Conservation (phyloP, 2,797 vertebrate species). For the Sebastes trivittatus region DNA sequence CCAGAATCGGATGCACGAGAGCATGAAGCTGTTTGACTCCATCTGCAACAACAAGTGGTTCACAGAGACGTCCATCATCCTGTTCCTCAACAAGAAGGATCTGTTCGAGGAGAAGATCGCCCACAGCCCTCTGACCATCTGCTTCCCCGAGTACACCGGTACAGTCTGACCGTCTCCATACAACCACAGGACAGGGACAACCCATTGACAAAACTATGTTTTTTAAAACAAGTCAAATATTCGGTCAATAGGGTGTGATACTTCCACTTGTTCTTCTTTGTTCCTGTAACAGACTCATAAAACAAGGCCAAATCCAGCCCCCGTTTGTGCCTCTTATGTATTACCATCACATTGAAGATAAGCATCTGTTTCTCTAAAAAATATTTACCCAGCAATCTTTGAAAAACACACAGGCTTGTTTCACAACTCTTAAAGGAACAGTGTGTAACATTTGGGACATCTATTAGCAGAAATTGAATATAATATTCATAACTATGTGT, state of each 20-base stretch:
- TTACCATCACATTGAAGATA: background rate
- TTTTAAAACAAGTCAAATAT: background rate
- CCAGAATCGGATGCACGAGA: constrained; percentile 99
- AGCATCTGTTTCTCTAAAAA: background rate
- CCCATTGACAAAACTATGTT: background rate
- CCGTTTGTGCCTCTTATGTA: background rate
- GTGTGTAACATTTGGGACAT: no score
- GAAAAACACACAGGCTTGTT: background rate
- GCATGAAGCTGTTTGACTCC: constrained; percentile 99
- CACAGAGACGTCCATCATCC: constrained; percentile 99
- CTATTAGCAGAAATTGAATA: no score
- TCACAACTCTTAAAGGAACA: background rate
- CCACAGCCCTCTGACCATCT: constrained; percentile 94
- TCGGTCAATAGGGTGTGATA: background rate
- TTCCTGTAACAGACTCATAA: background rate
- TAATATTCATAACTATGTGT: no score
- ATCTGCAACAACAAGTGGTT: constrained; percentile 99
- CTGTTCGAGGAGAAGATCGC: constrained; percentile 98
- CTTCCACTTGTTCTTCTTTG: background rate
- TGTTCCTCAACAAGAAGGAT: constrained; percentile 99
- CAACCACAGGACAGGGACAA: background rate
- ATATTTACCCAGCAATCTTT: background rate
- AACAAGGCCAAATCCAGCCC: background rate
- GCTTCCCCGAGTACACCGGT: constrained; percentile 98
- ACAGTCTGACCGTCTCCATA: constrained; percentile 11